Conservation (phyloP, 2,888 invertebrate species). For the Protula sp. region DNA sequence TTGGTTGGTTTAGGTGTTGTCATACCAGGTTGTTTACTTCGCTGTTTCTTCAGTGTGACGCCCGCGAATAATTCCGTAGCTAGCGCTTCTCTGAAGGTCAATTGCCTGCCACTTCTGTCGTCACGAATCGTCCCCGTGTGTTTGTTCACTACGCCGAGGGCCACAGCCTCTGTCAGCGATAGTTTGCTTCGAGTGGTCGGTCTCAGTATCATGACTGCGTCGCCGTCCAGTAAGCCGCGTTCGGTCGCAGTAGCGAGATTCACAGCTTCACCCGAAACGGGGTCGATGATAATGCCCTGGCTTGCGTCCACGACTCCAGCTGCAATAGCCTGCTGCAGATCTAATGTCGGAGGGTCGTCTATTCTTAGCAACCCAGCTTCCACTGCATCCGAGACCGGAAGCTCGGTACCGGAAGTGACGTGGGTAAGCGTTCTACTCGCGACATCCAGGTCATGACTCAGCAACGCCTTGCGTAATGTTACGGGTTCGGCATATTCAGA, state of each 20-base stretch:
- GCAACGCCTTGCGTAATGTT: too few species aligned
- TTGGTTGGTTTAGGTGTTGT: too few species aligned
- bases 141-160: conserved; percentile 16
- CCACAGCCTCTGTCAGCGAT: conserved; percentile 19
- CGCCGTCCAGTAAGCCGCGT: too few species aligned
- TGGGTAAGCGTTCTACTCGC: too few species aligned
- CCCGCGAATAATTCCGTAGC: too few species aligned
- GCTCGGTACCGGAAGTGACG: conserved; percentile 59
- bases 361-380: not conserved
- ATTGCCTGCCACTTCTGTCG: too few species aligned
- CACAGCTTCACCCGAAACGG: conserved; percentile 19
- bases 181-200: conserved; percentile 54
- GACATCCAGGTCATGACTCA: too few species aligned
- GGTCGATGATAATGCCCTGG: conserved; percentile 22
- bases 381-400: not conserved
- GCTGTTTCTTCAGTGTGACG: too few species aligned
- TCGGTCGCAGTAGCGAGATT: conserved; percentile 19
- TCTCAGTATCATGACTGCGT: conserved; percentile 53
- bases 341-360: too few species aligned
- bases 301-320: conserved; percentile 22
- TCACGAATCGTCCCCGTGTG: too few species aligned
- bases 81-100: too few species aligned
- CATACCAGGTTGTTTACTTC: too few species aligned
- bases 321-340: conserved; percentile 22
- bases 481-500: conserved; percentile 38